Evolutionary conservation across 2,113 vertebrate species (phyloP).

Genomic region (Malaclemys terrapin): DNA sequence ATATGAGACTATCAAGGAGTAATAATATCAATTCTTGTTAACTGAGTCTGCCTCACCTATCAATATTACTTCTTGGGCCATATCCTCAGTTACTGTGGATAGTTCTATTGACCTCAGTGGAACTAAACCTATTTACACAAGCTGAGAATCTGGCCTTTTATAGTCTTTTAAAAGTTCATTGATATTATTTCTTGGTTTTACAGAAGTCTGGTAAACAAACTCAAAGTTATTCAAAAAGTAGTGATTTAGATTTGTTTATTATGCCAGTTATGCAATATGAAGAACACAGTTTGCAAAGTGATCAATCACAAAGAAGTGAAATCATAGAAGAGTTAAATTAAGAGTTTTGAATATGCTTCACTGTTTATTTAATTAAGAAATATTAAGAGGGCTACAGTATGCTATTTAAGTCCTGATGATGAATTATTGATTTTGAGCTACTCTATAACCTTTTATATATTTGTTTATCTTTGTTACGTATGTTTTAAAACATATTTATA

Average conservation of each 20-base stretch:
- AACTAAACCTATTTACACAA: background rate
- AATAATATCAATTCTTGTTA: background rate
- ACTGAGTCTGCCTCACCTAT: background rate
- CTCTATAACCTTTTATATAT: background rate
- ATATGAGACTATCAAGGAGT: background rate
- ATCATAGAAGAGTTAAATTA: background rate
- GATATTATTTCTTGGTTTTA: background rate
- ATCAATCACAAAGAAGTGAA: background rate
- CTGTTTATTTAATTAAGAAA: background rate
- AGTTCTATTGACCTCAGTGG: background rate
- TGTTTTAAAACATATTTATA: background rate
- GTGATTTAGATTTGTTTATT: background rate
- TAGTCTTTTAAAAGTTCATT: background rate
- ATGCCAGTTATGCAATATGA: background rate
- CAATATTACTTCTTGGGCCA: background rate
- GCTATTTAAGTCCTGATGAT: background rate
- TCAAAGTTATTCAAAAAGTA: background rate
- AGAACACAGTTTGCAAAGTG: background rate
- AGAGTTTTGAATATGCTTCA: background rate
- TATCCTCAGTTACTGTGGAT: background rate
- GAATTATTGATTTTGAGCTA: background rate
- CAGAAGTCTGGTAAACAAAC: background rate
- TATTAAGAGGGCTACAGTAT: background rate
- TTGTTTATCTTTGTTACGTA: accelerated
- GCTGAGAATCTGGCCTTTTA: background rate